Evolutionary conservation across 2,888 invertebrate genomes (phyloP), one percentile per base, ranked within the genome.

Genomic region (Thereva unica): DNA sequence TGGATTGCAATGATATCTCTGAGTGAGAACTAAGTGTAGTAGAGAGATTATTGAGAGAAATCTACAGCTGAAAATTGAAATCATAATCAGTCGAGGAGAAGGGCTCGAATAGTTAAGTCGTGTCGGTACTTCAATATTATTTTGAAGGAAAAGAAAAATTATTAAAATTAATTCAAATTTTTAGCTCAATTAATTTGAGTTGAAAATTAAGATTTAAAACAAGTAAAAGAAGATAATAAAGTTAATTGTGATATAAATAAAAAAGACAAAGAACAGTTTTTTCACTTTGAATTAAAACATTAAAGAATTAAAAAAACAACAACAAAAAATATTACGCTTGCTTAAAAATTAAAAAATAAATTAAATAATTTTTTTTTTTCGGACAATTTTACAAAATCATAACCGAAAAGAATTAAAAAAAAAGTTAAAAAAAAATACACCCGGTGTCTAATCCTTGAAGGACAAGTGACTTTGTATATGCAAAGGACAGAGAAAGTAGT

Each of bases 1-100:
- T n/a, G n/a, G n/a, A n/a, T n/a, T 23, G 23, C 23, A 23, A 23
- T 2, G 2, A 23, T 23, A 23, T 23, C 23, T 23, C 23, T 23
- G 1, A 23, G 23, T 23, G 23, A 23, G 23, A 23, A 23, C 23
- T 23, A 23, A 23, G 23, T 2, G 23, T 23, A 23, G n/a, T n/a
- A n/a, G n/a, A n/a, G 23, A 23, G 23, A 23, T 23, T 23, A 23
- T 23, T 23, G 23, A 23, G 23, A 23, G 23, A 23, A 23, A 23
- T 23, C 23, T 23, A 23, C 23, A 23, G 23, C 23, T 23, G 23
- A 23, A 23, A 23, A n/a, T 5, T 9, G 9, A 10, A 40, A 40
- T 9, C 7, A n/a, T 37, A n/a, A 40, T 64, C 64, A 64, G 64
- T 64, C 64, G 54, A 64, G 64, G 54, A 64, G 54, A 54, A 53